Evolutionary conservation across 2,888 invertebrate species (phyloP).

Genomic region (Proisotoma minuta): DNA sequence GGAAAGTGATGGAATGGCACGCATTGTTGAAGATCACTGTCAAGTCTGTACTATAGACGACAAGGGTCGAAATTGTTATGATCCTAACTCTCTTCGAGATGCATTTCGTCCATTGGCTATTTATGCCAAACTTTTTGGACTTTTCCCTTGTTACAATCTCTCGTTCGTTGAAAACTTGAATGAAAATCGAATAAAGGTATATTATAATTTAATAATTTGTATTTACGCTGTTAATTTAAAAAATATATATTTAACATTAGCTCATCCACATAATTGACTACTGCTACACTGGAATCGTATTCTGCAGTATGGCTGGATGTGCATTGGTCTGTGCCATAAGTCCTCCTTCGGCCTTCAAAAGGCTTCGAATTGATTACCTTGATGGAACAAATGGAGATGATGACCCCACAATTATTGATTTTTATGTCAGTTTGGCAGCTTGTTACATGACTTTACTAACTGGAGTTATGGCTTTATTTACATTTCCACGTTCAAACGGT

Average conservation of each 20-base stretch:
- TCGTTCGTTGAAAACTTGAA: slow-evolving; percentile 30
- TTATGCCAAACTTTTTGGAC: slow-evolving; percentile 38
- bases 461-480: slow-evolving; percentile 37
- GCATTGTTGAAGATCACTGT: slow-evolving; percentile 24
- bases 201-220: too few relatives aligned
- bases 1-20: slow-evolving; percentile 4
- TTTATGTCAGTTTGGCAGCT: slow-evolving; percentile 26
- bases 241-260: too few relatives aligned
- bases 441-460: slow-evolving; percentile 31
- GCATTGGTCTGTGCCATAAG: slow-evolving; percentile 23
- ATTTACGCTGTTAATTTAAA: too few relatives aligned
- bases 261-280: slow-evolving; percentile 40
- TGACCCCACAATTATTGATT: slow-evolving; percentile 24
- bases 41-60: slow-evolving; percentile 16
- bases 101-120: slow-evolving; percentile 39
- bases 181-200: too few relatives aligned
- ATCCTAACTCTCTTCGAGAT: slow-evolving; percentile 30
- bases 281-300: slow-evolving; percentile 34
- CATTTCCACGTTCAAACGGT: slow-evolving; percentile 34
- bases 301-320: slow-evolving; percentile 28
- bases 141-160: slow-evolving; percentile 42
- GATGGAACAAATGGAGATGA: slow-evolving; percentile 5
- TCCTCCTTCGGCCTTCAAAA: slow-evolving; percentile 16
- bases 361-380: too few relatives aligned
- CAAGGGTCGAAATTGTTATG: slow-evolving; percentile 26